Base-by-base conservation (phyloP, 2,888 invertebrate genomes). In the Apotomis capreana region DNA sequence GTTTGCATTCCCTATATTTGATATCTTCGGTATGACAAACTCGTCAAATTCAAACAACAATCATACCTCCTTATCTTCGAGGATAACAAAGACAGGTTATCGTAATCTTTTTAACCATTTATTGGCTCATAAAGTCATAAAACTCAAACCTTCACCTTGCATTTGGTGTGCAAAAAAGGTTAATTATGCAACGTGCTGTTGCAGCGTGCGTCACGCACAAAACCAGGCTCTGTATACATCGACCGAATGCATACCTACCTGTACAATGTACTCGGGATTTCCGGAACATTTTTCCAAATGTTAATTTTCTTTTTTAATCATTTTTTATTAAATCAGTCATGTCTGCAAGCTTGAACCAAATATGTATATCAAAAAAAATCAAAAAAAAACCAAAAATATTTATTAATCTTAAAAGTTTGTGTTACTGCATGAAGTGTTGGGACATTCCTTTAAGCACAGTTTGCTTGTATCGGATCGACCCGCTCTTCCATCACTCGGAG, bases 141-240 rank as follows among this genome's bases (percentile, higher is more conserved):
- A 54, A 64, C 40, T 4, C 3, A 49, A 10, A 15, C 55, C 44
- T 65, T 65, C 26, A 65, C 65, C 65, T 65, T 65, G 65, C 65
- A 46, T 54, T 65, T 64, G 55, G 40, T 46, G 64, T 15, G n/a
- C 65, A 55, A 55, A 65, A 65, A 65, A 46, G 65, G 65, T 15
- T 57, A 65, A 64, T 55, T 57, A 46, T 65, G 55, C 65, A 65
- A 55, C 64, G 55, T 46, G 55, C 15, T 13, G 40, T 37, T 0
- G 12, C 26, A 26, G 26, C 26, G 15, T n/a, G 44, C 15, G 51
- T 63, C 37, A 63, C 52, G 40, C 63, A 64, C 63, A 12, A 65
- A 57, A 55, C 55, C 55, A 65, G 15, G 55, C 54, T 46, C 8
- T 12, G 65, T 65, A n/a, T 65, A 65, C 65, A 65, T 26, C 55